Conservation (phyloP, 2,113 vertebrate species). For the Oophaga pumilio region DNA sequence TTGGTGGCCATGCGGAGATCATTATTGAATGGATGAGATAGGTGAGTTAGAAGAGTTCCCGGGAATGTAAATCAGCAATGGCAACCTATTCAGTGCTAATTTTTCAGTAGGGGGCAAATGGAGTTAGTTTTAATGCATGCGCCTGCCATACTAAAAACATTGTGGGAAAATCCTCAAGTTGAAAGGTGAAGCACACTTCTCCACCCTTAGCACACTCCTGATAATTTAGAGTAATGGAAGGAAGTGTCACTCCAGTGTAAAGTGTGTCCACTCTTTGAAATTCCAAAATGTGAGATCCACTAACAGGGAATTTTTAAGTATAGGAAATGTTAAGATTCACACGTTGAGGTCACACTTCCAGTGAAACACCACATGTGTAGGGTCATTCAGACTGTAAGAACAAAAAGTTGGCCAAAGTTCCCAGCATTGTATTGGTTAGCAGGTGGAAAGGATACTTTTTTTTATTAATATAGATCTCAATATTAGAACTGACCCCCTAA, state of each 20-base stretch:
- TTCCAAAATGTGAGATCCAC: neutral
- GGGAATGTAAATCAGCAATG: neutral
- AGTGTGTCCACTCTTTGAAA: conserved; percentile 20
- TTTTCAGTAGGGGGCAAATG: neutral
- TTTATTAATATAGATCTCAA: neutral
- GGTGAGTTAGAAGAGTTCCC: neutral
- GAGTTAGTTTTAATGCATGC: neutral
- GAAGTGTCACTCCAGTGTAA: conserved; percentile 12
- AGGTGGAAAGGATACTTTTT: neutral
- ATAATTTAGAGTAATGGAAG: neutral
- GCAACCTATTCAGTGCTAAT: neutral
- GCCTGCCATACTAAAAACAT: neutral
- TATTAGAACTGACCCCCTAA: neutral
- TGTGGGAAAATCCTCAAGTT: neutral
- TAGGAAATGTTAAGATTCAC: neutral
- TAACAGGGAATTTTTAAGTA: neutral
- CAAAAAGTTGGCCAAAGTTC: neutral
- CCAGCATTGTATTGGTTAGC: neutral
- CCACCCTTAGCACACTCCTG: neutral
- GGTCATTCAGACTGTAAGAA: neutral
- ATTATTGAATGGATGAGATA: neutral
- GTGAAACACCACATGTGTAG: neutral
- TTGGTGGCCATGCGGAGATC: neutral
- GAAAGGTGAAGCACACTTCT: conserved; percentile 1
- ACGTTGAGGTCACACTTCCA: neutral